Percentiles rank a stretch among this genome's conserved stretches.
Evolutionary conservation across 2,888 invertebrate species (phyloP).

Genomic region (Mantis religiosa): DNA sequence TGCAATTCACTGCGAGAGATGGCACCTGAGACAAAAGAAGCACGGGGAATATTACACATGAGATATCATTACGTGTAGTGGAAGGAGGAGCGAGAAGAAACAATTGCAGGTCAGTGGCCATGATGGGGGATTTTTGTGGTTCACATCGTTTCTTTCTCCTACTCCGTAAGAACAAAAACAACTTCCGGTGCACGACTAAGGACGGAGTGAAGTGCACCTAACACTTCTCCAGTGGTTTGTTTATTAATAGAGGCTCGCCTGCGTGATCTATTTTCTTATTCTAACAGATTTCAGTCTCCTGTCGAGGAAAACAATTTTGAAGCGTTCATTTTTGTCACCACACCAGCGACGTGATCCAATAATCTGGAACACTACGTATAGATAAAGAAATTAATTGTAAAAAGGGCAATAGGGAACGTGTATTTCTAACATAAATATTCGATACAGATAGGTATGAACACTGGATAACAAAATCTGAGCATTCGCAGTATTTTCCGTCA

Average conservation of each 20-base stretch:
- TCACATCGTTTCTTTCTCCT: not conserved
- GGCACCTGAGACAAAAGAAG: not conserved
- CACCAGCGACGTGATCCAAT: not conserved
- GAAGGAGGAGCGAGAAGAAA: not conserved
- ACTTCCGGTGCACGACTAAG: not conserved
- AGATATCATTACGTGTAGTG: not conserved
- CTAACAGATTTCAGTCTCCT: not conserved
- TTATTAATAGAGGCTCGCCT: not conserved
- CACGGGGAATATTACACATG: not conserved
- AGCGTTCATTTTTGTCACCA: not conserved
- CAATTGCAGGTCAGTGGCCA: slow-evolving; percentile 14
- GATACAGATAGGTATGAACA: too few relatives aligned
- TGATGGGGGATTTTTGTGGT: slow-evolving; percentile 4
- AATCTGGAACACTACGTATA: not conserved
- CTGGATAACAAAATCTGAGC: too few relatives aligned
- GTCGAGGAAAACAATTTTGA: not conserved
- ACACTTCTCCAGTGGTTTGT: not conserved
- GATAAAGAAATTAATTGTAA: too few relatives aligned
- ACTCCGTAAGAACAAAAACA: slow-evolving; percentile 3
- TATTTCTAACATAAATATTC: too few relatives aligned
- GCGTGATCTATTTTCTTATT: not conserved
- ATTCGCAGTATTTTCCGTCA: too few relatives aligned
- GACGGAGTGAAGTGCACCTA: not conserved
- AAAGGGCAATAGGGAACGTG: too few relatives aligned
- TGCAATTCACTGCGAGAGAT: not conserved